Percentiles rank a stretch among this genome's conserved stretches.
Conservation (phyloP, 2,797 vertebrate species). For the Hapalemur alaotrensis region DNA sequence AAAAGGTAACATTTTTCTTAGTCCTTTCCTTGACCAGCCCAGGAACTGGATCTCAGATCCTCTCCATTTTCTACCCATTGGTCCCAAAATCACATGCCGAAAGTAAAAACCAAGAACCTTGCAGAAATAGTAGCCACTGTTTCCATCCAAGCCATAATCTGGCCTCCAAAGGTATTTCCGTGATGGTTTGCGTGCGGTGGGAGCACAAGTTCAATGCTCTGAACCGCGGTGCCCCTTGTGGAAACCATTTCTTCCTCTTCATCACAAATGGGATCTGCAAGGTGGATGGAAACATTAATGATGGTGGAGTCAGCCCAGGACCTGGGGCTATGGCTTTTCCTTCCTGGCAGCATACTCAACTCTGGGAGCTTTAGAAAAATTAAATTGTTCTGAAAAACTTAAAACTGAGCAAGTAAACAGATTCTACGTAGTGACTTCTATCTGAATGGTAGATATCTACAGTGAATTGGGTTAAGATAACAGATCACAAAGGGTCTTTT, state of each 20-base stretch:
- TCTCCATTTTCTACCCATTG: background rate
- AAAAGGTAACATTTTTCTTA: conserved; percentile 64
- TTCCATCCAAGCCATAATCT: conserved; percentile 91
- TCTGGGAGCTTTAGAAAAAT: background rate
- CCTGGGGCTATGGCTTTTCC: background rate
- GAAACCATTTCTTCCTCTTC: conserved; percentile 73
- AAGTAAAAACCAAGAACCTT: conserved; percentile 78
- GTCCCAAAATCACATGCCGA: background rate
- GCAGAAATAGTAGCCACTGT: conserved; percentile 86
- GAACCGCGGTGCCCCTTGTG: conserved; percentile 79
- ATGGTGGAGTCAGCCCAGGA: background rate
- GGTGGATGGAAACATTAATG: background rate
- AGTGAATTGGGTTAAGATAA: background rate
- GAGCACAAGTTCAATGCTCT: conserved; percentile 88
- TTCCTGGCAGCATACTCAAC: background rate
- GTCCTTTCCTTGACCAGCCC: background rate
- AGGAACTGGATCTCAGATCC: background rate
- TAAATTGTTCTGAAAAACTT: background rate
- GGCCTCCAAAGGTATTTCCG: conserved; percentile 88
- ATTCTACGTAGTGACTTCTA: background rate
- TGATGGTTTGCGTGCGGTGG: conserved; percentile 88
- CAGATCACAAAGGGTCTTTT: background rate
- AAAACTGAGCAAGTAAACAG: background rate
- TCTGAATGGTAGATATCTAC: background rate
- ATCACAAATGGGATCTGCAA: conserved; percentile 73